These are phyloP conservation scores for Euzophera pinguis DNA, from an alignment of 2,888 invertebrate genomes.

Conservation along the genomic window DNA sequence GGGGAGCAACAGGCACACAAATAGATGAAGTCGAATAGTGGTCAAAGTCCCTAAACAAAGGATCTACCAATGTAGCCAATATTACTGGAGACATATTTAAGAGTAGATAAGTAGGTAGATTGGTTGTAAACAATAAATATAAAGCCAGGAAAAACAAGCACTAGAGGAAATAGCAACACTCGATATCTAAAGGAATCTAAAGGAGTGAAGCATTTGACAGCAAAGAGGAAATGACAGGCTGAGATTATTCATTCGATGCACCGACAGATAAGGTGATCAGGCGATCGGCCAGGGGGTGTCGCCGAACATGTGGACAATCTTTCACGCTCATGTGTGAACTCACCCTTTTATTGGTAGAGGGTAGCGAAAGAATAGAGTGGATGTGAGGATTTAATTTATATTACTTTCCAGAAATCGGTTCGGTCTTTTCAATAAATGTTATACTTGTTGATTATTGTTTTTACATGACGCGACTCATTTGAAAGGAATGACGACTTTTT, in stretches of 20 bases:
- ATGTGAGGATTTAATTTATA: constrained; percentile 18
- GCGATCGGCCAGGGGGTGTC: constrained; percentile 34
- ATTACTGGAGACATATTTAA: no score
- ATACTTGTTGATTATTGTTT: no score
- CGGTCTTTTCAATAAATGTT: no score
- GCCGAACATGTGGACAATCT: constrained; percentile 78
- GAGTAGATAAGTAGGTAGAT: no score
- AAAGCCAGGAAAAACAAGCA: neutral
- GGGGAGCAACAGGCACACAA: no score
- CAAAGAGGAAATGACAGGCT: constrained; percentile 62
- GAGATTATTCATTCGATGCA: constrained; percentile 64
- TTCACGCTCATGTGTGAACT: constrained; percentile 77
- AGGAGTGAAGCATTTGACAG: constrained; percentile 57
- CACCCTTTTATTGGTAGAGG: constrained; percentile 72
- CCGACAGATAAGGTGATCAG: constrained; percentile 59
- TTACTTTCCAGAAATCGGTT: no score
- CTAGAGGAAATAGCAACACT: constrained; percentile 19
- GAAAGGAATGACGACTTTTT: no score
- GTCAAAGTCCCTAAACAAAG: no score
- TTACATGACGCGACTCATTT: no score
- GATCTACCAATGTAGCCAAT: no score
- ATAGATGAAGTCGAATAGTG: no score
- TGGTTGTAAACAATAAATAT: no score
- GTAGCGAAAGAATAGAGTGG: constrained; percentile 43
- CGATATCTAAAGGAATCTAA: constrained; percentile 16